These are phyloP conservation scores for Hirtodrosophila cameraria DNA, from an alignment of 2,888 invertebrate species.

Conservation along the genomic window DNA sequence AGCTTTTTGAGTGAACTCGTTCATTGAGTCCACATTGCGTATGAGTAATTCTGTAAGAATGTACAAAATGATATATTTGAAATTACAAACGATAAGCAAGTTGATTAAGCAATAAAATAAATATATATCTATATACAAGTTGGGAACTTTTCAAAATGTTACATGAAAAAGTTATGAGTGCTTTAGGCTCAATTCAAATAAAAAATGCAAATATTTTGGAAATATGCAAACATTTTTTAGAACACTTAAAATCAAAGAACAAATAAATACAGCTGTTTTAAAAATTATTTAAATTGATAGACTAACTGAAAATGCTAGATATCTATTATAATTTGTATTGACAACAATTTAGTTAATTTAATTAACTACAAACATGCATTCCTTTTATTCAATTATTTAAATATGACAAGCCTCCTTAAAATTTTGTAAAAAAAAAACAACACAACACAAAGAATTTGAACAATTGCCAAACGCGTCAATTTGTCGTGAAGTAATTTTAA, in stretches of 20 bases:
- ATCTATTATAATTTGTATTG: not conserved
- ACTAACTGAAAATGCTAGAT: not conserved
- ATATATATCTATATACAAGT: no score
- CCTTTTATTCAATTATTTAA: slow-evolving; percentile 5
- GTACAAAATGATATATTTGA: slow-evolving; percentile 2
- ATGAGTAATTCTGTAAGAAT: slow-evolving; percentile 54
- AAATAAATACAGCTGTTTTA: no score
- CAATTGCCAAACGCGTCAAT: slow-evolving; percentile 29
- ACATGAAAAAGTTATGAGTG: no score
- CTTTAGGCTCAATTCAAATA: no score
- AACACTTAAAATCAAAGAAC: not conserved
- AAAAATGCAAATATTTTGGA: no score
- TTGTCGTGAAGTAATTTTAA: slow-evolving; percentile 62
- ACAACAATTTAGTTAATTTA: slow-evolving; percentile 5
- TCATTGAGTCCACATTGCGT: slow-evolving; percentile 49
- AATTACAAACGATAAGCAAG: slow-evolving; percentile 30
- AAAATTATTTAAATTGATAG: not conserved
- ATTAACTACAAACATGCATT: slow-evolving; percentile 24
- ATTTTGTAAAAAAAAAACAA: not conserved
- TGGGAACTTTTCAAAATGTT: no score
- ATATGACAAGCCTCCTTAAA: slow-evolving; percentile 44
- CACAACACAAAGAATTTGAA: not conserved
- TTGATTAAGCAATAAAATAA: slow-evolving; percentile 24
- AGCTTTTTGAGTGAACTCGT: slow-evolving; percentile 38
- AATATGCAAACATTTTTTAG: not conserved